A percentile compares a stretch with the other conserved stretches of the same genome.
Conservation (phyloP, 2,113 vertebrate genomes). For the Capra hircus region DNA sequence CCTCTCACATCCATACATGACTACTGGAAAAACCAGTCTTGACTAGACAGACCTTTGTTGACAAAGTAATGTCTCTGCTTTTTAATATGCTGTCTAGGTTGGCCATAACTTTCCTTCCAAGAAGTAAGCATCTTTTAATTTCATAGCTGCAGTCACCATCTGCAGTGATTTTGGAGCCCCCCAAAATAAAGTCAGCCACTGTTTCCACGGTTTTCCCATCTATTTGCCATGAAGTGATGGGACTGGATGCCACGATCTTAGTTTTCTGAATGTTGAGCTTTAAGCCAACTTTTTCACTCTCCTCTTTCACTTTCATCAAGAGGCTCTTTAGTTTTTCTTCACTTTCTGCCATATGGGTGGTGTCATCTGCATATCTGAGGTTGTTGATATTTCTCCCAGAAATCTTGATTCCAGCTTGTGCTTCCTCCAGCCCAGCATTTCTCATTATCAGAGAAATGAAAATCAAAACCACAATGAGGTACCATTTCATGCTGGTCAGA, state of each 20-base stretch:
- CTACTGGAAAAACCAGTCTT: neutral
- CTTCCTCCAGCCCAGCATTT: neutral
- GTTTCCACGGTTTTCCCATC: neutral
- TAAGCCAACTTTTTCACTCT: neutral
- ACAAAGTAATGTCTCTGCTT: neutral
- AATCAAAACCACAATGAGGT: neutral
- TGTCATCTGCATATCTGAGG: neutral
- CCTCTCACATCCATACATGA: neutral
- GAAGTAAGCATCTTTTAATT: neutral
- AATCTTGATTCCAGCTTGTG: neutral
- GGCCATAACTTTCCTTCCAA: neutral
- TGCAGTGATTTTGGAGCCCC: neutral
- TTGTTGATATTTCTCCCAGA: neutral
- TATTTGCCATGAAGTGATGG: neutral
- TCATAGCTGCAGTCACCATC: neutral
- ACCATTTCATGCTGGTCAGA: neutral
- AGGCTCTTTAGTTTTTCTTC: neutral
- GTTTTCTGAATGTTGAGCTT: neutral
- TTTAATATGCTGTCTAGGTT: neutral
- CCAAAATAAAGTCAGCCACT: neutral
- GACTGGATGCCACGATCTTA: rapidly evolving
- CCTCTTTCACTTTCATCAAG: neutral
- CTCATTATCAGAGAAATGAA: neutral
- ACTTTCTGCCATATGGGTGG: neutral
- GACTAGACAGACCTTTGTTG: neutral